Conservation (phyloP, 2,888 invertebrate species). For the Ophion ellenae region DNA sequence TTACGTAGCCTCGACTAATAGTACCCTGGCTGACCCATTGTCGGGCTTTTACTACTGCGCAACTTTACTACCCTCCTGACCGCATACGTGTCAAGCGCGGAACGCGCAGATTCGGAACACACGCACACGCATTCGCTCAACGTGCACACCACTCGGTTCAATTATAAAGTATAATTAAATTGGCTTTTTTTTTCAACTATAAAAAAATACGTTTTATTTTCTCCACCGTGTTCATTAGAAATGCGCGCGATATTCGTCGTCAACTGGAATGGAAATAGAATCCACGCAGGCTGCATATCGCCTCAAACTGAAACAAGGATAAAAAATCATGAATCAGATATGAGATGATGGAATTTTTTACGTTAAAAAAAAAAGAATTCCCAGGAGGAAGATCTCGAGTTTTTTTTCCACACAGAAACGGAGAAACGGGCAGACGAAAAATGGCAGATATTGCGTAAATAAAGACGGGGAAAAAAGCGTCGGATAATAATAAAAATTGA, state of each 20-base stretch:
- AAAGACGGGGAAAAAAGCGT: neutral
- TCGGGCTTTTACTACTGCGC: slow-evolving; percentile 56
- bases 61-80: slow-evolving; percentile 54
- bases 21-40: slow-evolving; percentile 56
- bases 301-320: neutral
- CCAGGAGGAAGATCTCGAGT: neutral
- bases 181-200: slow-evolving; percentile 4
- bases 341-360: slow-evolving; percentile 2
- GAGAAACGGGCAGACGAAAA: neutral
- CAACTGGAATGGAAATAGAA: neutral
- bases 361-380: neutral
- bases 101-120: neutral
- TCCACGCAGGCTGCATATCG: neutral
- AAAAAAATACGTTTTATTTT: slow-evolving; percentile 4
- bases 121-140: slow-evolving; percentile 17
- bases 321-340: neutral
- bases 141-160: slow-evolving; percentile 24
- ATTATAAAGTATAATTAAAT: slow-evolving; percentile 45
- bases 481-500: neutral
- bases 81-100: slow-evolving; percentile 40
- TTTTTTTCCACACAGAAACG: neutral
- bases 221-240: neutral
- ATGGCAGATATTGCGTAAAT: neutral
- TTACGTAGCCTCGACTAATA: slow-evolving; percentile 22
- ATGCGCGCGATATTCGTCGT: neutral